These are phyloP conservation scores for Pemphredon lugubris DNA, from an alignment of 2,888 invertebrate species.

Conservation along the genomic window DNA sequence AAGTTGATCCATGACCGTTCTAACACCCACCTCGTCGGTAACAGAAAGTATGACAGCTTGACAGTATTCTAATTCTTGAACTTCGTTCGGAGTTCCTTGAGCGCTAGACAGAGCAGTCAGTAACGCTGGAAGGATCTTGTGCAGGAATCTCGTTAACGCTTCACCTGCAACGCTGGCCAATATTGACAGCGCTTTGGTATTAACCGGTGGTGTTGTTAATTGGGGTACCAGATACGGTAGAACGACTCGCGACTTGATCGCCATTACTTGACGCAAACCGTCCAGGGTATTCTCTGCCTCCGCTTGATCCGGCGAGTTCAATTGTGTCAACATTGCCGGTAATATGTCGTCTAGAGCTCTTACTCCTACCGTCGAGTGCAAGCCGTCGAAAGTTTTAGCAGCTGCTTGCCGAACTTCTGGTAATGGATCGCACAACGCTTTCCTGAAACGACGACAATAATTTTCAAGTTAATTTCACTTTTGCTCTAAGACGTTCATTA, in stretches of 20 bases:
- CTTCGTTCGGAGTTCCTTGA: slow-evolving; percentile 85
- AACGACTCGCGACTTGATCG: slow-evolving; percentile 96
- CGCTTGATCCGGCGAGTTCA: slow-evolving; percentile 90
- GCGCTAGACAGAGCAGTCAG: slow-evolving; percentile 88
- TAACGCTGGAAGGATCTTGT: slow-evolving; percentile 95
- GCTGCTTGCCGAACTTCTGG: slow-evolving; percentile 97
- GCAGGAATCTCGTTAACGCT: slow-evolving; percentile 93
- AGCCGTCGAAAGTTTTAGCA: slow-evolving; percentile 97
- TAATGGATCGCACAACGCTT: slow-evolving; percentile 95
- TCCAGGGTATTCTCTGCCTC: slow-evolving; percentile 95
- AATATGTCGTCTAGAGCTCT: slow-evolving; percentile 98
- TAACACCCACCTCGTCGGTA: slow-evolving; percentile 92
- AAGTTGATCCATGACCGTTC: slow-evolving; percentile 93
- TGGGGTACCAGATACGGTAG: slow-evolving; percentile 98
- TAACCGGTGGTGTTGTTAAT: slow-evolving; percentile 93
- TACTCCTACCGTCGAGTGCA: slow-evolving; percentile 96
- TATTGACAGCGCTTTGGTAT: slow-evolving; percentile 96
- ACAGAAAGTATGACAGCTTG: slow-evolving; percentile 96
- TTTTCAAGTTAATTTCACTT: neutral
- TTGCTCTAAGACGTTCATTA: too few relatives aligned
- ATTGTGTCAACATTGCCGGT: slow-evolving; percentile 92
- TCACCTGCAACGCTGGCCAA: slow-evolving; percentile 97
- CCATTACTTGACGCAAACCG: slow-evolving; percentile 98
- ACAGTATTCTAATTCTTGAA: slow-evolving; percentile 93
- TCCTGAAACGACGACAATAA: slow-evolving; percentile 80